These are phyloP conservation scores for Synergus gifuensis DNA, from an alignment of 2,888 invertebrate genomes.

Conservation along the genomic window DNA sequence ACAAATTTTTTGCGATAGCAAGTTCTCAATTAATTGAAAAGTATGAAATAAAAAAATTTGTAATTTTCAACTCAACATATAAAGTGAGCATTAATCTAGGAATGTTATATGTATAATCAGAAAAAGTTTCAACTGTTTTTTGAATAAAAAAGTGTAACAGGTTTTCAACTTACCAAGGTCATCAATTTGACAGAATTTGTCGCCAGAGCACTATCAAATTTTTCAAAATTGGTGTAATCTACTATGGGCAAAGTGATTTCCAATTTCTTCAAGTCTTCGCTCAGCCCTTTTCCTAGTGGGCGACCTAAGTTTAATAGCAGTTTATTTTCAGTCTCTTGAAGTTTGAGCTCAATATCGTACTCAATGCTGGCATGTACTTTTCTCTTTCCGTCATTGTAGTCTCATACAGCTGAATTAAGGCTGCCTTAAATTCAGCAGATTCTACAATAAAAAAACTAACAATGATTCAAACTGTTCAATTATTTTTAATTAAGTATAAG, in stretches of 20 bases:
- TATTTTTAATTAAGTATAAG: neutral
- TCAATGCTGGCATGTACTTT: neutral
- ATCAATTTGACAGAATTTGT: neutral
- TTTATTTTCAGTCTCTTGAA: neutral
- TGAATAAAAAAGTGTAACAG: neutral
- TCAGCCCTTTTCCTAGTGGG: neutral
- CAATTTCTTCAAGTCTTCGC: neutral
- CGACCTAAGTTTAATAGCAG: neutral
- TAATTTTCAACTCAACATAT: neutral
- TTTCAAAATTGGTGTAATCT: neutral
- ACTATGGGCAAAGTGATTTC: neutral
- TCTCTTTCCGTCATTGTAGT: neutral
- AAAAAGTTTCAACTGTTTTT: neutral
- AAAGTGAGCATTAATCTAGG: neutral
- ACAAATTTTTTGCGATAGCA: too few relatives aligned
- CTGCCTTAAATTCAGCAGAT: neutral
- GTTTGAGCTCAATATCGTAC: neutral
- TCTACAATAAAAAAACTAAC: neutral
- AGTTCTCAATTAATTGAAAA: neutral
- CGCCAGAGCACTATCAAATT: neutral
- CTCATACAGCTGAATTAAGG: neutral
- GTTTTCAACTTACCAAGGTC: conserved; percentile 1
- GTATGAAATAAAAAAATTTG: neutral
- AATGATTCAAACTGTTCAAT: neutral
- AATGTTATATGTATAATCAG: neutral